Evolutionary conservation across 2,888 invertebrate species (phyloP).

Genomic region (Acanthosepion esculentum): DNA sequence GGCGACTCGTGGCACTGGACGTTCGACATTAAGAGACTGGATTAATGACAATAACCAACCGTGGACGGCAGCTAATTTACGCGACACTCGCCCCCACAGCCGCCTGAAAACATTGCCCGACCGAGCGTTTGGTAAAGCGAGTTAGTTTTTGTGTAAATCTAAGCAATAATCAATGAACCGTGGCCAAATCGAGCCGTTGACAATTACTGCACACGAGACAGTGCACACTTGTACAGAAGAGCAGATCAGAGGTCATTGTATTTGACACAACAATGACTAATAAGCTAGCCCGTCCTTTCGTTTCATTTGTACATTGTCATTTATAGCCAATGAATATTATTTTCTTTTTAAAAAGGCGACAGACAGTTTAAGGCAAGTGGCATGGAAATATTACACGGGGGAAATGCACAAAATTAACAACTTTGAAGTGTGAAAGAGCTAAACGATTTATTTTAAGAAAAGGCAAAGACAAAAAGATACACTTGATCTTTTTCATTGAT

Average conservation of each 20-base stretch:
- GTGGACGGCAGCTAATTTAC: neutral
- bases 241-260: neutral
- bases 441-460: neutral
- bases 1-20: neutral
- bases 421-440: neutral
- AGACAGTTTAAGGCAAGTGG: constrained; percentile 2
- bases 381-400: neutral
- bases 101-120: neutral
- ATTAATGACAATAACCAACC: constrained; percentile 33
- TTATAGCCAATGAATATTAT: neutral
- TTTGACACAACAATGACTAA: neutral
- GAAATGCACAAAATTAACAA: neutral
- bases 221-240: neutral
- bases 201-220: neutral
- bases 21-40: neutral
- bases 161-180: neutral
- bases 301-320: constrained; percentile 13
- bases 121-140: neutral
- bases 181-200: neutral
- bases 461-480: neutral
- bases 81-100: neutral
- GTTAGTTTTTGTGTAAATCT: neutral
- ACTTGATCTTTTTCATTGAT: neutral
- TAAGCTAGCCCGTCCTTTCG: neutral
- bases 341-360: neutral